phyloP scores from a whole-genome alignment of 2,113 vertebrate genomes.

The Oceanites oceanicus region DNA sequence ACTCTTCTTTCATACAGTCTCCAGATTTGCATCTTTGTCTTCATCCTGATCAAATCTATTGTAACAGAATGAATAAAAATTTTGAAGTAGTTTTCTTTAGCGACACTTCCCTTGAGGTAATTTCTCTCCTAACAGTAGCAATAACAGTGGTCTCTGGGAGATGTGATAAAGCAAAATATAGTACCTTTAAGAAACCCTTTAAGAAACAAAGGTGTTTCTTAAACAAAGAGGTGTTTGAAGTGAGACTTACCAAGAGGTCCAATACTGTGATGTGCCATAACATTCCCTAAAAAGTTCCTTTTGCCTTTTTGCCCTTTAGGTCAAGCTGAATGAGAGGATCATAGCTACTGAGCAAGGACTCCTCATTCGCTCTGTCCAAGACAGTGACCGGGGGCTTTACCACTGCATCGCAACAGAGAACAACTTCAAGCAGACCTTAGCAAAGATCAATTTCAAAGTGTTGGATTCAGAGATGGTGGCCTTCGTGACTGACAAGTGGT shows the following conservation, averaged over 20 bases:
- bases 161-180: neutral
- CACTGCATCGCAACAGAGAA: conserved; percentile 96
- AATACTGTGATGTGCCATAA: neutral
- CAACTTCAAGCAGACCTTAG: conserved; percentile 92
- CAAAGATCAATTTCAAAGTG: conserved; percentile 92
- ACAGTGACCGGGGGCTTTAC: conserved; percentile 89
- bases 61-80: neutral
- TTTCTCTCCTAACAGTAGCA: neutral
- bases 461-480: conserved; percentile 85
- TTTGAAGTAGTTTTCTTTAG: neutral
- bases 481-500: conserved; percentile 84
- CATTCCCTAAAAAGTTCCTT: neutral
- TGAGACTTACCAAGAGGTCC: neutral
- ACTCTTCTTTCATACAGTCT: neutral
- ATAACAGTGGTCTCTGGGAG: neutral
- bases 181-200: neutral
- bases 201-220: neutral
- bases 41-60: neutral
- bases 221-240: neutral
- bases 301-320: conserved; percentile 70
- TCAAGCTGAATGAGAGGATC: conserved; percentile 90
- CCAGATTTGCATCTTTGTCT: neutral
- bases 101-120: neutral
- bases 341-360: conserved; percentile 90
- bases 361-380: conserved; percentile 88